Evolutionary conservation across 37 sponge, comb jelly and placozoan genomes (phyloP).

Genomic region (Chondrosia reniformis): DNA sequence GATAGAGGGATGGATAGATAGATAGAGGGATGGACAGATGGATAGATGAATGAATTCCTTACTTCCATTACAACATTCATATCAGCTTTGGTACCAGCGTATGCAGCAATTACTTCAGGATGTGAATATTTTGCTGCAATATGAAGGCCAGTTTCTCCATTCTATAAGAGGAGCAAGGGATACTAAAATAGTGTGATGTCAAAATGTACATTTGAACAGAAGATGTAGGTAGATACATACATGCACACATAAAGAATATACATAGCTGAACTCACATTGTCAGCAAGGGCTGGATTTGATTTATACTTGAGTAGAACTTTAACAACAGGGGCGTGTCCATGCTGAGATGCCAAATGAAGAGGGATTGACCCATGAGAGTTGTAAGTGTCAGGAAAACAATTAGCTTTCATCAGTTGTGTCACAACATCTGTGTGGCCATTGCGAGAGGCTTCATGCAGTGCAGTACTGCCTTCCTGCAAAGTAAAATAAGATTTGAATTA

Average conservation of each 20-base stretch:
- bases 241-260: not conserved
- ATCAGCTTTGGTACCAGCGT: conserved; percentile 42
- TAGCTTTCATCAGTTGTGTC: conserved; percentile 49
- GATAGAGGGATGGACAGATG: not conserved
- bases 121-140: conserved; percentile 69
- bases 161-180: conserved; percentile 17
- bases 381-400: conserved; percentile 70
- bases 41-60: not conserved
- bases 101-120: conserved; percentile 32
- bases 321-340: conserved; percentile 64
- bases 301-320: conserved; percentile 71
- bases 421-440: conserved; percentile 74
- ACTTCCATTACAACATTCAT: conserved; percentile 59
- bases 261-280: not conserved
- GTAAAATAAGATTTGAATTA: not conserved
- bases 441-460: conserved; percentile 74
- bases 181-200: too few relatives aligned
- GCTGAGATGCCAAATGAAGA: conserved; percentile 67
- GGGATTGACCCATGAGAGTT: conserved; percentile 61
- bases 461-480: conserved; percentile 66
- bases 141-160: conserved; percentile 72
- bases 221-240: not conserved
- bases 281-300: conserved; percentile 46
- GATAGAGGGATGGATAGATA: not conserved
- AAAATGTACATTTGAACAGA: too few relatives aligned